Evolutionary conservation across 2,797 vertebrate species (phyloP).

Genomic region (Clarias laeviceps): DNA sequence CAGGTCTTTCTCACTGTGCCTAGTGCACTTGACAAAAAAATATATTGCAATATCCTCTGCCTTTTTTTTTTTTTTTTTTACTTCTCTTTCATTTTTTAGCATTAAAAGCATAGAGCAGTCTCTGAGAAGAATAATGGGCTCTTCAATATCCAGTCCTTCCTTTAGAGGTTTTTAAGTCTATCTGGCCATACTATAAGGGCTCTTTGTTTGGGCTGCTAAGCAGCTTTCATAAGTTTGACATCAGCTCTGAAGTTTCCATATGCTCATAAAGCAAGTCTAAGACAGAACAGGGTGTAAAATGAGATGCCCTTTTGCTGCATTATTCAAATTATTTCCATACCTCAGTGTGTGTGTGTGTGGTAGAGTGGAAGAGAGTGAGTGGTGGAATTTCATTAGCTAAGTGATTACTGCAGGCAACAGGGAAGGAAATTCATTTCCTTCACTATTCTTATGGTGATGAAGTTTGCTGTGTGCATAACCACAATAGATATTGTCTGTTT

Average conservation of each 20-base stretch:
- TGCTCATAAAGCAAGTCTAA: constrained; percentile 14
- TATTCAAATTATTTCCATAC: constrained; percentile 43
- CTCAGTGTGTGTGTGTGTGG: constrained; percentile 15
- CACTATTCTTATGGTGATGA: constrained; percentile 20
- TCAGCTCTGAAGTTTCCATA: constrained; percentile 32
- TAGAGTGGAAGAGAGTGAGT: background rate
- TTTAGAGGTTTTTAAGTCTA: constrained; percentile 24
- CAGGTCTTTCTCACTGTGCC: background rate
- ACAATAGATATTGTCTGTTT: constrained; percentile 19
- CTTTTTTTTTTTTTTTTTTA: background rate
- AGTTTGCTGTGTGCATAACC: constrained; percentile 27
- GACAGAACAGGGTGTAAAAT: constrained; percentile 22
- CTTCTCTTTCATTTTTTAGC: background rate
- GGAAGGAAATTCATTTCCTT: constrained; percentile 42
- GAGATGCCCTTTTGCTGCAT: constrained; percentile 16
- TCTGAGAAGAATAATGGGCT: background rate
- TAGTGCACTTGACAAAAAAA: background rate
- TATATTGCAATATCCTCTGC: background rate
- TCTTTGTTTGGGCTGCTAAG: constrained; percentile 7
- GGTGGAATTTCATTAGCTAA: constrained; percentile 38
- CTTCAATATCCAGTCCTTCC: constrained; percentile 1
- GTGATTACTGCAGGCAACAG: constrained; percentile 26
- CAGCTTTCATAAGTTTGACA: constrained; percentile 32
- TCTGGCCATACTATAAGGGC: constrained; percentile 17
- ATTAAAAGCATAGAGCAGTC: background rate